Evolutionary conservation across 2,888 invertebrate species (phyloP).

Genomic region (Clitarchus hookeri): DNA sequence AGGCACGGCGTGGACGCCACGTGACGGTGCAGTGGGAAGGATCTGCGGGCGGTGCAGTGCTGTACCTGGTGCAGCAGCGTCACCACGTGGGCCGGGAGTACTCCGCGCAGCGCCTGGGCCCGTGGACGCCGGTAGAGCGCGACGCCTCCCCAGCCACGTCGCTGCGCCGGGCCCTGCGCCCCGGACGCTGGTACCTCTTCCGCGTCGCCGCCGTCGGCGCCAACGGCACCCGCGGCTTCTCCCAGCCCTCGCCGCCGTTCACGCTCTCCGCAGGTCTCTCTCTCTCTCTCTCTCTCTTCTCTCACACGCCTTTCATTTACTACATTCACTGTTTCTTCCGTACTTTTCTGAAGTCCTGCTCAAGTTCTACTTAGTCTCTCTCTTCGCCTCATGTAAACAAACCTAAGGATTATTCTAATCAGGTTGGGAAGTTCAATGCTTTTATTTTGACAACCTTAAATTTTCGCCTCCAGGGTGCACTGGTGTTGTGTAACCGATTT

Average conservation of each 20-base stretch:
- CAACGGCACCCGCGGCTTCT: constrained; percentile 73
- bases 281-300: no score
- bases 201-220: constrained; percentile 76
- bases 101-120: constrained; percentile 65
- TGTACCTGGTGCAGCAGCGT: constrained; percentile 70
- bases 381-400: no score
- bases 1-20: constrained; percentile 59
- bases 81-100: constrained; percentile 71
- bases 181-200: constrained; percentile 79
- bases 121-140: constrained; percentile 65
- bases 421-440: no score
- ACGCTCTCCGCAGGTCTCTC: constrained; percentile 50
- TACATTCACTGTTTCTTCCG: no score
- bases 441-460: no score
- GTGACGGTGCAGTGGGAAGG: constrained; percentile 55
- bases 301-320: no score
- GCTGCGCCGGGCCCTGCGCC: constrained; percentile 62
- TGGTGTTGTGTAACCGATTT: no score
- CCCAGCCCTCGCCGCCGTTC: constrained; percentile 63
- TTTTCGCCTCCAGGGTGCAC: no score
- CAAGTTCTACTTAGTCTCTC: no score
- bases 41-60: constrained; percentile 52
- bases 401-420: no score
- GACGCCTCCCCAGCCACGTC: constrained; percentile 61
- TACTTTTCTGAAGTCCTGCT: no score